Percentiles rank a stretch among this genome's conserved stretches.
Conservation (phyloP, 2,888 invertebrate species). For the Orthonevra nobilis region DNA sequence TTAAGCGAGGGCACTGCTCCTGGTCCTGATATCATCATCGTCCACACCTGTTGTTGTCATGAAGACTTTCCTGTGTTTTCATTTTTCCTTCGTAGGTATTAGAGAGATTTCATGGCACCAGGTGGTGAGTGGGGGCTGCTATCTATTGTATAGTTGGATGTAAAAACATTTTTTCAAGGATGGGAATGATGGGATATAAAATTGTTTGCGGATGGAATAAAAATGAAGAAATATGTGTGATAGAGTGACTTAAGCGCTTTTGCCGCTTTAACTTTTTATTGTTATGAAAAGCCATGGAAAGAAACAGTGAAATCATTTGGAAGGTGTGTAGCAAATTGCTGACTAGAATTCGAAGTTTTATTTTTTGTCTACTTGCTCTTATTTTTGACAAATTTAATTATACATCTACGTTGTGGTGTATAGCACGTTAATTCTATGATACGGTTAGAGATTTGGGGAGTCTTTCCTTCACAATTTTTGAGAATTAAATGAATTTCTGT, state of each 20-base stretch:
- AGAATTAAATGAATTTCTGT: no score
- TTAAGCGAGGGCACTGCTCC: slow-evolving; percentile 16
- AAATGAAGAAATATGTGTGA: slow-evolving; percentile 26
- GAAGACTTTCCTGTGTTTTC: slow-evolving; percentile 7
- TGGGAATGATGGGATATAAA: slow-evolving; percentile 16
- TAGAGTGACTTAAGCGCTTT: not conserved
- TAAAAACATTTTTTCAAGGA: not conserved
- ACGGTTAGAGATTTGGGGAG: no score
- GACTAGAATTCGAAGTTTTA: not conserved
- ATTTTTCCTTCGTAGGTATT: no score
- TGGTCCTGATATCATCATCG: slow-evolving; percentile 27
- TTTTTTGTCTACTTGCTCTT: not conserved
- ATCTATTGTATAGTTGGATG: no score
- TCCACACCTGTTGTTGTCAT: slow-evolving; percentile 39
- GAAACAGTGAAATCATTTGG: not conserved
- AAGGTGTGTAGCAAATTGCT: not conserved
- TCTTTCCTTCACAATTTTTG: no score
- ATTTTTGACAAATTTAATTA: not conserved
- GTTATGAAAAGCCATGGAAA: not conserved
- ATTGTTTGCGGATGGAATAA: slow-evolving; percentile 23
- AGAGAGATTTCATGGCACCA: slow-evolving; percentile 24
- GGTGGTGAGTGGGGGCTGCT: no score
- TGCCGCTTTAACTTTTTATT: not conserved
- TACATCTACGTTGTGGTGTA: no score
- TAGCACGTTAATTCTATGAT: no score